These are phyloP conservation scores for Aphodius sticticus DNA, from an alignment of 2,888 invertebrate species.

Conservation along the genomic window DNA sequence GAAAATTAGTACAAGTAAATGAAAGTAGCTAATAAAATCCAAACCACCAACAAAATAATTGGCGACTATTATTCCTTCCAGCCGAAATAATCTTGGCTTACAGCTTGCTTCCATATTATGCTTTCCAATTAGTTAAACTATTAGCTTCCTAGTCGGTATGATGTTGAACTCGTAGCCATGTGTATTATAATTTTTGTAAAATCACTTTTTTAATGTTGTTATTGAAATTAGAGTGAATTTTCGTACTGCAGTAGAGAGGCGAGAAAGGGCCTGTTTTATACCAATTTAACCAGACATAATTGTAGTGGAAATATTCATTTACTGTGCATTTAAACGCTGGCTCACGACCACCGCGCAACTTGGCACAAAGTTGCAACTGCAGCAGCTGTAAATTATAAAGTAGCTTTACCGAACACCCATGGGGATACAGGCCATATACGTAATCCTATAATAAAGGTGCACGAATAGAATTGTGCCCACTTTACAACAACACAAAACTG, in stretches of 20 bases:
- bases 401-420: neutral
- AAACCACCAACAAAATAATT: neutral
- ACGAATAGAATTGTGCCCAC: neutral
- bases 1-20: neutral
- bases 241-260: neutral
- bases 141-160: neutral
- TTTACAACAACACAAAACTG: neutral
- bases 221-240: neutral
- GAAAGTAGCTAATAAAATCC: neutral
- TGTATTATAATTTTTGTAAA: too few relatives aligned
- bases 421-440: neutral
- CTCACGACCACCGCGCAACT: neutral
- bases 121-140: neutral
- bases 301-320: constrained; percentile 4
- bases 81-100: neutral
- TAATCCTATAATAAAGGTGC: neutral
- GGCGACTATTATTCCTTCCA: neutral
- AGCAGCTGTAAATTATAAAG: neutral
- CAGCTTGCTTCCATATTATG: neutral
- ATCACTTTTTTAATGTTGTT: too few relatives aligned
- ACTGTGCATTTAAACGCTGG: neutral
- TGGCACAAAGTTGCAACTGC: neutral
- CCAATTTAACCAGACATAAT: neutral
- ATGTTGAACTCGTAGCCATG: too few relatives aligned
- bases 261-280: neutral